Conservation (phyloP, 2,113 vertebrate genomes). For the Nibea albiflora region DNA sequence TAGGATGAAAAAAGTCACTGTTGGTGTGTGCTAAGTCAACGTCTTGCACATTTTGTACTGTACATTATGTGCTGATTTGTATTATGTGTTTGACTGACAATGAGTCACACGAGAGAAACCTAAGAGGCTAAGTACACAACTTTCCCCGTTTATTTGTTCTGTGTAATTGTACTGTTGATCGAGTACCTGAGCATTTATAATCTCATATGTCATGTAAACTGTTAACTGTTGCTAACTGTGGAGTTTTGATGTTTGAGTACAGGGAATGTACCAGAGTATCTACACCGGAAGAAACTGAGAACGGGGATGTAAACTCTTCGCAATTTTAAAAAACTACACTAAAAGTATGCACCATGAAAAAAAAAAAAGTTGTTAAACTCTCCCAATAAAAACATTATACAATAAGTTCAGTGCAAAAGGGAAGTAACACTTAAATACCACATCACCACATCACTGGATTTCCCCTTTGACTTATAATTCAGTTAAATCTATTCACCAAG, state of each 20-base stretch:
- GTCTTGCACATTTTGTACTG: constrained; percentile 41
- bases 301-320: neutral
- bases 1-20: constrained; percentile 32
- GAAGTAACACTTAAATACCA: constrained; percentile 14
- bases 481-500: neutral
- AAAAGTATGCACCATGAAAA: neutral
- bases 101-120: constrained; percentile 6
- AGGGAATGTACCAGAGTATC: neutral
- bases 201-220: constrained; percentile 5
- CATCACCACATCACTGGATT: neutral
- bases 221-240: constrained; percentile 12
- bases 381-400: neutral
- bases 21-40: constrained; percentile 8
- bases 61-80: constrained; percentile 35
- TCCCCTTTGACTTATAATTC: neutral
- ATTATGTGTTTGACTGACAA: neutral
- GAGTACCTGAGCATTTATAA: neutral
- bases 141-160: neutral
- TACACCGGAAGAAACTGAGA: neutral
- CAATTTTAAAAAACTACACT: neutral
- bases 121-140: neutral
- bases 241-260: neutral
- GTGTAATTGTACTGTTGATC: neutral
- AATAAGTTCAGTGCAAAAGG: neutral
- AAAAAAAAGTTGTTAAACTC: neutral